Percentiles rank a stretch among this genome's conserved stretches.
Evolutionary conservation across 2,797 vertebrate genomes (phyloP).

Genomic region (Sebastes miniatus): DNA sequence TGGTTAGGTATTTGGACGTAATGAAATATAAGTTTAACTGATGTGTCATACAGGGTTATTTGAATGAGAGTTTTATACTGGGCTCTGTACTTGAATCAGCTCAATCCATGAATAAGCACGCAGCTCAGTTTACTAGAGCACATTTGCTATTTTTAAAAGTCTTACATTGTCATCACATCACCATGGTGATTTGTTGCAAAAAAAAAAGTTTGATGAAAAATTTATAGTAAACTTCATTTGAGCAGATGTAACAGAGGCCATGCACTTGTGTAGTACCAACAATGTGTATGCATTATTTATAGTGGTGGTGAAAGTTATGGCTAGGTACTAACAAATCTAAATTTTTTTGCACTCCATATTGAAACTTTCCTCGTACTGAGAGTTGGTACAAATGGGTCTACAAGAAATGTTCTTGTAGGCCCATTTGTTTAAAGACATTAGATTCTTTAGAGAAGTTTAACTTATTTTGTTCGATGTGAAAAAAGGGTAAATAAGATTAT

Average conservation of each 20-base stretch:
- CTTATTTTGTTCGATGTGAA: background rate
- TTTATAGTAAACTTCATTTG: background rate
- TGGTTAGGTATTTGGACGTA: background rate
- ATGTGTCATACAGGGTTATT: background rate
- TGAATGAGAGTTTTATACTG: background rate
- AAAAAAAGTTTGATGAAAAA: background rate
- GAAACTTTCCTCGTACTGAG: background rate
- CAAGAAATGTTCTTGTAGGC: background rate
- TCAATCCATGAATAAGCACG: constrained; percentile 4
- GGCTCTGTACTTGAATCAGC: background rate
- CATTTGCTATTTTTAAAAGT: constrained; percentile 32
- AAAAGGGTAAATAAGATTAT: background rate
- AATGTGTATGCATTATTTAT: background rate
- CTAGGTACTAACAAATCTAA: background rate
- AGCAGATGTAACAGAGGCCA: background rate
- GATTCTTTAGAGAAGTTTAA: background rate
- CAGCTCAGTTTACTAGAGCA: constrained; percentile 11
- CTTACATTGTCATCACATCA: constrained; percentile 9
- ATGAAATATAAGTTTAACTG: background rate
- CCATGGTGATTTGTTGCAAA: constrained; percentile 14
- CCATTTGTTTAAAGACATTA: background rate
- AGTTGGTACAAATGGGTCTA: background rate
- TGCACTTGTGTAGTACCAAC: background rate
- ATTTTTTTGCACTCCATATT: background rate
- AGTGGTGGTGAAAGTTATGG: background rate